Conservation (phyloP, 2,888 invertebrate genomes). For the Pyrrhosoma nymphula region DNA sequence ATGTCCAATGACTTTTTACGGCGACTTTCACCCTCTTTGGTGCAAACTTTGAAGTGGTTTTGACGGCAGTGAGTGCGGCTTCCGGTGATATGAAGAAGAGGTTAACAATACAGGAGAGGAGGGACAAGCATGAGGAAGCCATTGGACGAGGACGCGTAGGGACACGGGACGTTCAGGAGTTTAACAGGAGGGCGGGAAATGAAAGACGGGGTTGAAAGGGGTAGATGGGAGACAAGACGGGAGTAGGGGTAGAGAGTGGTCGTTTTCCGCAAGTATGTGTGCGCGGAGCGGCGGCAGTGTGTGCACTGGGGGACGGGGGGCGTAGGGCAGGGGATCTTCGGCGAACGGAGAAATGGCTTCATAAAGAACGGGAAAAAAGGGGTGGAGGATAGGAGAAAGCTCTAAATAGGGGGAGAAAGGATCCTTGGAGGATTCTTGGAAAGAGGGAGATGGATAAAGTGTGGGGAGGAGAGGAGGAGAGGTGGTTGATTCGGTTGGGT, state of each 20-base stretch:
- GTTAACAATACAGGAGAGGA: background rate
- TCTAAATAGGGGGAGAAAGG: background rate
- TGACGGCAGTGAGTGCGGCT: background rate
- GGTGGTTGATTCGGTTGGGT: background rate
- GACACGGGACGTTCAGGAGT: background rate
- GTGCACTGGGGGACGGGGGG: background rate
- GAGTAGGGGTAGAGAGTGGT: background rate
- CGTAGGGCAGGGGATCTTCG: background rate
- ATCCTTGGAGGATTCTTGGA: background rate
- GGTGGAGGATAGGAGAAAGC: background rate
- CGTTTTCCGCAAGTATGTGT: background rate
- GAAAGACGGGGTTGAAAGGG: background rate
- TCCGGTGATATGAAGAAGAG: background rate
- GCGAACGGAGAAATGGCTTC: background rate
- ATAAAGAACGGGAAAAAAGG: background rate
- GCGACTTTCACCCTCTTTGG: no score
- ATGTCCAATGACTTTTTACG: no score
- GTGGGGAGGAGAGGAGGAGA: background rate
- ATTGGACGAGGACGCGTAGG: no score
- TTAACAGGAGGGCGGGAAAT: background rate
- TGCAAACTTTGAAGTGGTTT: no score
- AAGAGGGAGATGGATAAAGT: background rate
- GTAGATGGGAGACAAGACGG: background rate
- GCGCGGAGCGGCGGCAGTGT: background rate
- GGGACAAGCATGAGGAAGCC: background rate